Conservation (phyloP, 2,797 vertebrate species). For the Philypnodon macrostomus region DNA sequence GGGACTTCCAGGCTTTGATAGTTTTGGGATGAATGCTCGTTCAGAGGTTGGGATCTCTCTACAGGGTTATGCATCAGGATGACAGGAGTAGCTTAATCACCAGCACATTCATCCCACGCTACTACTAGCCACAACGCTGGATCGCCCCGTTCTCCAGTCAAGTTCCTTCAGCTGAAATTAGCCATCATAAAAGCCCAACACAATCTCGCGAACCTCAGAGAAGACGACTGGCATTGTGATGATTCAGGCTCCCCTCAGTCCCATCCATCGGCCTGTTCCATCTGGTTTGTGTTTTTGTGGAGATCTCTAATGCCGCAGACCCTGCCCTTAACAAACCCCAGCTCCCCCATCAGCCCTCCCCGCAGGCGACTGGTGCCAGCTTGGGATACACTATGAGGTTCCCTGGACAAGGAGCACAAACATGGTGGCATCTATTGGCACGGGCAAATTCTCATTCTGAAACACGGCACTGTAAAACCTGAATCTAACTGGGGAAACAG, state of each 20-base stretch:
- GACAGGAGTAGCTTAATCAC: constrained; percentile 5
- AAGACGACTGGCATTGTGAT: constrained; percentile 28
- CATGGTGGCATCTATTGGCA: constrained; percentile 21
- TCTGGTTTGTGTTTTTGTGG: constrained; percentile 70
- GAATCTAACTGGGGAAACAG: too few species aligned
- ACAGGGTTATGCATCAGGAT: not conserved
- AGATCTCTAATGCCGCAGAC: constrained; percentile 61
- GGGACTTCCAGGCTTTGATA: not conserved
- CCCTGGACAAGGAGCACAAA: constrained; percentile 41
- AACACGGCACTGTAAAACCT: constrained; percentile 16
- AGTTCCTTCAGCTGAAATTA: constrained; percentile 15
- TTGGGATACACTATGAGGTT: constrained; percentile 35
- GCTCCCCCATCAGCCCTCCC: constrained; percentile 32
- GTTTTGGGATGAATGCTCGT: not conserved
- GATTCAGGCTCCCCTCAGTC: constrained; percentile 65
- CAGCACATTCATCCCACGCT: constrained; percentile 2
- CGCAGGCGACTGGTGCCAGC: constrained; percentile 33
- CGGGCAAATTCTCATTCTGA: constrained; percentile 10
- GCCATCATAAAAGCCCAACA: not conserved
- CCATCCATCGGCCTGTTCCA: constrained; percentile 58
- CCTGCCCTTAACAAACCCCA: constrained; percentile 39
- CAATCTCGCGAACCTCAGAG: not conserved
- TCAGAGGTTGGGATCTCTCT: not conserved
- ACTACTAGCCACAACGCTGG: constrained; percentile 1
- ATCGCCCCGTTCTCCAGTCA: constrained; percentile 19